Evolutionary conservation across 2,113 vertebrate species (phyloP), one percentile per base, ranked within the genome.

Genomic region (Nothobranchius kuhntae): DNA sequence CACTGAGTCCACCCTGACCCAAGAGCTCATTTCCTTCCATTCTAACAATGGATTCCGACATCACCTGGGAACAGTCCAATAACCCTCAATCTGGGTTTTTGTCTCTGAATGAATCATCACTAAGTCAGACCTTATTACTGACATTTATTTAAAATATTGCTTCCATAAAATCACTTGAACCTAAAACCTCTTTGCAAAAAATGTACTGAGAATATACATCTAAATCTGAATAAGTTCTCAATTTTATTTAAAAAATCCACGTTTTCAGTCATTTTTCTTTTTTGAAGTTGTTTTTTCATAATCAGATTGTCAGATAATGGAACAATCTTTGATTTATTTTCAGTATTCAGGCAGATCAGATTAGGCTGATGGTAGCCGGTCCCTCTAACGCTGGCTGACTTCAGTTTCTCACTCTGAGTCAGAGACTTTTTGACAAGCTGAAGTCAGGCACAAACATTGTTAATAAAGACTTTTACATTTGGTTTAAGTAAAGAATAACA

Each of bases 51-150:
- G 59, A 48, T 58, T 14, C 21, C 57, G 9, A 77, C 67, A 79
- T 86, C 79, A 84, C 21, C 40, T 50, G 58, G 54, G 48, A 45
- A 56, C 53, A 76, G 87, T 87, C 86, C 85, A 83, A 85, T 86
- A 65, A 87, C 52, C n/a, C 42, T 9, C 87, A 87, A 86, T 90
- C 85, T 77, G 24, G 0, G 17, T 26, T 62, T 53, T 36, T 48
- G 70, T 77, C 68, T 70, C 82, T 73, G 62, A 30, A 66, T 30
- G 9, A 4, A 46, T 60, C 44, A 45, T 21, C 6, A 57, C 24
- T 13, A 59, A 7, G 15, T 24, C 35, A 46, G 45, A 12, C 38
- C 45, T 26, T 21, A 21, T 21, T 21, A 21, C 21, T 21, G 21
- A 21, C 21, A 21, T 21, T 21, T 68, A 0, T 1, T 68, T 52